Evolutionary conservation across 2,797 vertebrate genomes (phyloP).

Genomic region (Sciurus carolinensis): DNA sequence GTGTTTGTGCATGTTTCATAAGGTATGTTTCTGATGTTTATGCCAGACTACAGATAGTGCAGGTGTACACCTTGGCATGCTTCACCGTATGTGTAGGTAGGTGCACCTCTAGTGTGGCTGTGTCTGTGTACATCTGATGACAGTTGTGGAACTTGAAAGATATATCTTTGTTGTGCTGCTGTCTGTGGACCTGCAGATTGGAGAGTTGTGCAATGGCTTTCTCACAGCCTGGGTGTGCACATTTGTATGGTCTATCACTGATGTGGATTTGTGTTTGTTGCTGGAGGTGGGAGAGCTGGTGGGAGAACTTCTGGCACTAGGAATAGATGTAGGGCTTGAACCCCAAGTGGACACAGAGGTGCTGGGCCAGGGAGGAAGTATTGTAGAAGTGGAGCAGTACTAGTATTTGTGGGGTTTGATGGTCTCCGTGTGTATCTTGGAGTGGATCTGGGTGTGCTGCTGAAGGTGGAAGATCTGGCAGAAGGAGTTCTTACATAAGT

Average conservation of each 20-base stretch:
- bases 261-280: conserved; percentile 96
- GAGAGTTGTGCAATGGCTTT: conserved; percentile 99
- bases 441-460: no score
- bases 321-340: no score
- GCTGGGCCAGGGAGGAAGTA: no score
- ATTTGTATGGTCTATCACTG: conserved; percentile 98
- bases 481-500: conserved; percentile 96
- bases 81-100: conserved; percentile 98
- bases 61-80: conserved; percentile 98
- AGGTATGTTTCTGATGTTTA: conserved; percentile 99
- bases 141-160: conserved; percentile 99
- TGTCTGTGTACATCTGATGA: conserved; percentile 97
- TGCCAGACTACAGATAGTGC: conserved; percentile 97
- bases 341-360: no score
- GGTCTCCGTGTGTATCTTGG: no score
- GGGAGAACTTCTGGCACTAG: no score
- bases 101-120: conserved; percentile 96
- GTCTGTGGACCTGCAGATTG: conserved; percentile 99
- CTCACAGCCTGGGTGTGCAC: conserved; percentile 97
- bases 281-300: no score
- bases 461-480: conserved; percentile 95
- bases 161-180: conserved; percentile 99
- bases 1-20: conserved; percentile 99
- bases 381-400: no score
- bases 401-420: no score